Conservation (phyloP, 1,140 invertebrate genomes). For the Popillia japonica region DNA sequence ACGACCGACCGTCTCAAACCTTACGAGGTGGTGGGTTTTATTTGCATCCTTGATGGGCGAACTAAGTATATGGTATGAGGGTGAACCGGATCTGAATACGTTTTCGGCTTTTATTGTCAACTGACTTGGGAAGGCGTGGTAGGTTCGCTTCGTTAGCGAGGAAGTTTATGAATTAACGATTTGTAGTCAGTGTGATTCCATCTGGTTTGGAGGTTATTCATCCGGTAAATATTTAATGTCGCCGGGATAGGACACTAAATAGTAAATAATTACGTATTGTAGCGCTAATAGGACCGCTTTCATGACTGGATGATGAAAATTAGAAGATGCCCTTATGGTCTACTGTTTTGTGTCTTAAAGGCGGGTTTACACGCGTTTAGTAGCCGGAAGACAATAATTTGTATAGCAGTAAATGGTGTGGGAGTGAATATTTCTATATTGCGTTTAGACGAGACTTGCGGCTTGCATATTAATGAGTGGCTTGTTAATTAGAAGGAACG, state of each 20-base stretch:
- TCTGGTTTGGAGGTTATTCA: slow-evolving; percentile 9
- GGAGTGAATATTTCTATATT: too few species aligned
- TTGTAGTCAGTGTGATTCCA: slow-evolving; percentile 29
- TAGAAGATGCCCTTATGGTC: background rate
- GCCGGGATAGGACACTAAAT: slow-evolving; percentile 4
- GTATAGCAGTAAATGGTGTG: too few species aligned
- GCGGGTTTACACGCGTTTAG: too few species aligned
- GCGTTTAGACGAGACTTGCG: too few species aligned
- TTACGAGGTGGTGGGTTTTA: background rate
- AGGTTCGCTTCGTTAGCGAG: background rate
- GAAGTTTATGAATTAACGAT: slow-evolving; percentile 34
- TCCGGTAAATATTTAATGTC: slow-evolving; percentile 26
- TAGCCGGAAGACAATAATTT: too few species aligned
- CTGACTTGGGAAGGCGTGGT: background rate
- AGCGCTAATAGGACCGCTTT: background rate
- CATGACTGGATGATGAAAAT: background rate
- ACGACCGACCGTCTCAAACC: too few species aligned
- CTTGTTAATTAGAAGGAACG: too few species aligned
- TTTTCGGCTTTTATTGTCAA: slow-evolving; percentile 23
- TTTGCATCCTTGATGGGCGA: background rate
- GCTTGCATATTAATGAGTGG: too few species aligned
- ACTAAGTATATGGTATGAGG: too few species aligned
- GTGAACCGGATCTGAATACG: slow-evolving; percentile 13
- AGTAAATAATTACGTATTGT: slow-evolving; percentile 11
- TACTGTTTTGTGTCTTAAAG: too few species aligned